A percentile compares a stretch with the other conserved stretches of the same genome.
These are phyloP conservation scores for Pogonognathellus flavescens DNA, from an alignment of 1,140 invertebrate genomes.

Conservation along the genomic window DNA sequence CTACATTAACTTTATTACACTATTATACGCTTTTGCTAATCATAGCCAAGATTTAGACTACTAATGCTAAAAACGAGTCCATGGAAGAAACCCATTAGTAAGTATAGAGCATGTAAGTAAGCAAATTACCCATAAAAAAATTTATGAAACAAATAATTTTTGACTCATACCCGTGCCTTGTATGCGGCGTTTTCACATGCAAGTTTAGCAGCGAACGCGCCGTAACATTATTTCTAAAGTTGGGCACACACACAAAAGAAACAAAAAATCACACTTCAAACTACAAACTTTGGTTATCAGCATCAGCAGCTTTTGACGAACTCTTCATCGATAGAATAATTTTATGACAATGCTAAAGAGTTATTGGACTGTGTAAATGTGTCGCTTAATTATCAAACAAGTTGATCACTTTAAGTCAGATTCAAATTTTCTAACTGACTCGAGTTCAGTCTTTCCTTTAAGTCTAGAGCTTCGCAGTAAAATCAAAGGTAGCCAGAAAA, in stretches of 20 bases:
- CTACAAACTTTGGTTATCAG: conserved; percentile 52
- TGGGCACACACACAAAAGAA: conserved; percentile 65
- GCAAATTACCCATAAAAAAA: background rate
- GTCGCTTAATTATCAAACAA: too few species aligned
- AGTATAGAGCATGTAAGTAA: background rate
- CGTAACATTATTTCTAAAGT: conserved; percentile 66
- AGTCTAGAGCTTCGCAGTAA: too few species aligned
- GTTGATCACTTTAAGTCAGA: too few species aligned
- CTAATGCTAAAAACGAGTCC: background rate
- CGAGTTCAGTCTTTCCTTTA: too few species aligned
- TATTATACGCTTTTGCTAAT: background rate
- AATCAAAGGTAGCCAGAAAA: too few species aligned
- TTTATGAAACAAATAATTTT: conserved; percentile 54
- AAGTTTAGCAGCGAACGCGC: conserved; percentile 69
- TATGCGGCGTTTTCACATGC: conserved; percentile 68
- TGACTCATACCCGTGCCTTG: conserved; percentile 68
- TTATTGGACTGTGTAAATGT: too few species aligned
- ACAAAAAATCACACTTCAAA: conserved; percentile 64
- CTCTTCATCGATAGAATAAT: too few species aligned
- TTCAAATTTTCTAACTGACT: too few species aligned
- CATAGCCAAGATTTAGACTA: background rate
- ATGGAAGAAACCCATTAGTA: background rate
- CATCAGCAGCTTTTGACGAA: background rate
- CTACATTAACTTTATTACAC: background rate
- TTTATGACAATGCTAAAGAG: too few species aligned